Conservation (phyloP, 2,113 vertebrate genomes). For the Mormyrus lacerda region DNA sequence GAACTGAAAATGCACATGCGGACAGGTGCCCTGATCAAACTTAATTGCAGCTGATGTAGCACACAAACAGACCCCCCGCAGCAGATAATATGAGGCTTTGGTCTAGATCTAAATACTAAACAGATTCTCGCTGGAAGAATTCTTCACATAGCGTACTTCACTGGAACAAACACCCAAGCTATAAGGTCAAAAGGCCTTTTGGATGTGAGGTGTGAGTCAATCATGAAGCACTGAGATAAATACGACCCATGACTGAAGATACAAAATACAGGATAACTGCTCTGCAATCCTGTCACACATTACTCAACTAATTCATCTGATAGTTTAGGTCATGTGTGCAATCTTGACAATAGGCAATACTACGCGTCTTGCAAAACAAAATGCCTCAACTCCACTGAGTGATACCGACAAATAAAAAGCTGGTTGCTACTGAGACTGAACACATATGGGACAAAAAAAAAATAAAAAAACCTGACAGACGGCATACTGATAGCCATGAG, state of each 20-base stretch:
- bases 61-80: not conserved
- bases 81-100: not conserved
- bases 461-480: not conserved
- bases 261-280: not conserved
- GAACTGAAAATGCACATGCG: not conserved
- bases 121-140: not conserved
- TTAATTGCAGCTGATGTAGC: not conserved
- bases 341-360: not conserved
- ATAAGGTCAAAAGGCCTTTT: not conserved
- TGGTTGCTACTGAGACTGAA: not conserved
- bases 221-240: not conserved
- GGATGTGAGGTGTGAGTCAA: not conserved
- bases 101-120: not conserved
- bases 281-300: not conserved
- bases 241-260: not conserved
- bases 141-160: not conserved
- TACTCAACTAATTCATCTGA: not conserved
- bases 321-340: not conserved
- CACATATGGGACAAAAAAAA: not conserved
- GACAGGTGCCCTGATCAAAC: not conserved
- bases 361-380: not conserved
- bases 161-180: not conserved
- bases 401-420: not conserved
- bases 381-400: not conserved
- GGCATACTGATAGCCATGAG: not conserved